phyloP scores from a whole-genome alignment of 53 echinoderm and acorn worm genomes.

The Crossaster papposus region DNA sequence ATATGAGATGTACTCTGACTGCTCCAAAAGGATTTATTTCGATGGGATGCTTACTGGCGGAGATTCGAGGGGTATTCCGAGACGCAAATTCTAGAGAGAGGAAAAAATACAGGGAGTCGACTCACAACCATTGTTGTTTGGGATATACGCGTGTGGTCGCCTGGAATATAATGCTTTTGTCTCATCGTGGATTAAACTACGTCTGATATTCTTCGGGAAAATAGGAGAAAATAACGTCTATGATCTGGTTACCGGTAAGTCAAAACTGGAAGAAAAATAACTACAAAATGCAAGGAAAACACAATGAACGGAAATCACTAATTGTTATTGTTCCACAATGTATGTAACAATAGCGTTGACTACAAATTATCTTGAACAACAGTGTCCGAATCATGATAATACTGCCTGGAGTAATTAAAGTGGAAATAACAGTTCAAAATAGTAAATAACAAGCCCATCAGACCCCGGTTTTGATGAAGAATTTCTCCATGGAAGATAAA shows the following conservation, averaged over 20 bases:
- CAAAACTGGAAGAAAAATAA: background rate
- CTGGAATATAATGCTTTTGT: background rate
- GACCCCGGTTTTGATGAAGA: no score
- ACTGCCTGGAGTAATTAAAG: no score
- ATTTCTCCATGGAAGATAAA: no score
- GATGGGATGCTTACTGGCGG: conserved; percentile 16
- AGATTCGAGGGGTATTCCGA: conserved; percentile 50
- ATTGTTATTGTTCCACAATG: no score
- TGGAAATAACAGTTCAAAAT: no score
- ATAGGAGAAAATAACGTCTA: background rate
- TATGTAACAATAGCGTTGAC: no score
- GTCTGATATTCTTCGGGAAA: background rate
- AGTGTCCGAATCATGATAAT: no score
- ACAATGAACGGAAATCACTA: no score
- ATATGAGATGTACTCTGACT: conserved; percentile 20
- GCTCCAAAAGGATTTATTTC: conserved; percentile 42
- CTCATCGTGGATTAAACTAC: background rate
- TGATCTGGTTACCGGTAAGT: background rate
- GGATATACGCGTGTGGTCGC: background rate
- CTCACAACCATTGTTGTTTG: background rate
- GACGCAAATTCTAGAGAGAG: background rate
- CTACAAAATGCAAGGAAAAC: background rate
- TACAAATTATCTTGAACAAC: no score
- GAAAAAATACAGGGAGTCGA: background rate
- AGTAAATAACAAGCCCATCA: no score